These are phyloP conservation scores for Protophormia terraenovae DNA, from an alignment of 2,888 invertebrate species.

Conservation along the genomic window DNA sequence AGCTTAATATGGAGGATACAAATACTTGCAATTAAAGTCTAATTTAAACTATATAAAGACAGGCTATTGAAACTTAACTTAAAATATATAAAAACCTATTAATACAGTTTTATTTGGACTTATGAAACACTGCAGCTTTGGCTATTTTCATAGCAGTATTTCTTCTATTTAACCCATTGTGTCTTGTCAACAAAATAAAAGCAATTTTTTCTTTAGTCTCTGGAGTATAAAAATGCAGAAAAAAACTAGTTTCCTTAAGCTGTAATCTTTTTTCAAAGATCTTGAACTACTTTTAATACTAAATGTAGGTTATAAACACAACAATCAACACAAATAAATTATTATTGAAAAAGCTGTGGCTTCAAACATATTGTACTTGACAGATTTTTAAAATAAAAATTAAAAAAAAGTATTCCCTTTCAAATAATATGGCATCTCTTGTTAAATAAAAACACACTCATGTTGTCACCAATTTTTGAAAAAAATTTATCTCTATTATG, in stretches of 20 bases:
- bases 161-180: not conserved
- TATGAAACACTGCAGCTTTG: not conserved
- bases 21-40: too few relatives aligned
- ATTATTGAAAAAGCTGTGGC: constrained; percentile 8
- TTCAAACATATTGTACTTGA: not conserved
- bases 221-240: not conserved
- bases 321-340: constrained; percentile 3
- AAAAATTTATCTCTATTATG: constrained; percentile 28
- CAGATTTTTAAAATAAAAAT: not conserved
- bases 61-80: too few relatives aligned
- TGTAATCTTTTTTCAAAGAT: constrained; percentile 30
- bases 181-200: not conserved
- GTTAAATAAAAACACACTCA: constrained; percentile 4
- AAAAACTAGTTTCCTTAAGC: not conserved
- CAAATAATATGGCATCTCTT: constrained; percentile 20
- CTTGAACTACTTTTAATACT: constrained; percentile 39
- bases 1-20: too few relatives aligned
- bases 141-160: not conserved
- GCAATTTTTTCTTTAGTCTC: not conserved
- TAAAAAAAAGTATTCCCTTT: not conserved
- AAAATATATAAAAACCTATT: too few relatives aligned
- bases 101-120: too few relatives aligned
- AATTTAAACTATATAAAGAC: too few relatives aligned
- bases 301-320: constrained; percentile 9
- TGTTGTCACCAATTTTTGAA: constrained; percentile 38